Conservation (phyloP, 2,113 vertebrate genomes). For the Hylia prasina region DNA sequence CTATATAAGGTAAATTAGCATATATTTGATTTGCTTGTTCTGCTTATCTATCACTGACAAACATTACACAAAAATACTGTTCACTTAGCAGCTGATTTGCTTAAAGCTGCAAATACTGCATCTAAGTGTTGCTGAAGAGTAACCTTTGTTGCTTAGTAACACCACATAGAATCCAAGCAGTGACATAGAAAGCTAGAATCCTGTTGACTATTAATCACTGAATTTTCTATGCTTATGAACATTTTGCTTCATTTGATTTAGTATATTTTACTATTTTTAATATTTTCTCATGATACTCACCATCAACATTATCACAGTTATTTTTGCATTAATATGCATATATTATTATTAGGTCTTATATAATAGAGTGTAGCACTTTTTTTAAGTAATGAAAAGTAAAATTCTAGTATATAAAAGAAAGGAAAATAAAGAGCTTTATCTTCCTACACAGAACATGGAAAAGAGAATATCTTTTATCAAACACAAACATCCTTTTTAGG, state of each 20-base stretch:
- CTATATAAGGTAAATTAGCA: background rate
- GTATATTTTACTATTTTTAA: background rate
- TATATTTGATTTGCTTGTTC: background rate
- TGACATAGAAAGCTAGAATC: conserved; percentile 27
- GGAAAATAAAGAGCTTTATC: background rate
- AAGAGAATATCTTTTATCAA: background rate
- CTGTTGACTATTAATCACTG: conserved; percentile 43
- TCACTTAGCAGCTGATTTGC: conserved; percentile 39
- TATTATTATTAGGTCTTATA: background rate
- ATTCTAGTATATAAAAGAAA: background rate
- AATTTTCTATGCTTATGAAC: conserved; percentile 8
- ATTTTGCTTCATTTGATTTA: background rate
- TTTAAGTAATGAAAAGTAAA: background rate
- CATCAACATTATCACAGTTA: background rate
- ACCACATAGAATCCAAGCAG: conserved; percentile 19
- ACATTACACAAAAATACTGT: conserved; percentile 1
- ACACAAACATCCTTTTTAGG: background rate
- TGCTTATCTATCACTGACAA: background rate
- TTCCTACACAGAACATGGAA: background rate
- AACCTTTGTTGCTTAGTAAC: conserved; percentile 63
- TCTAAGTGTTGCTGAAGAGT: conserved; percentile 32
- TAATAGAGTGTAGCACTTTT: background rate
- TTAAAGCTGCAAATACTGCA: conserved; percentile 36
- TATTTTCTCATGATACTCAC: background rate
- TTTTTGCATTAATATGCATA: background rate